phyloP scores from a whole-genome alignment of 2,797 vertebrate species.

The Chromobotia macracanthus region DNA sequence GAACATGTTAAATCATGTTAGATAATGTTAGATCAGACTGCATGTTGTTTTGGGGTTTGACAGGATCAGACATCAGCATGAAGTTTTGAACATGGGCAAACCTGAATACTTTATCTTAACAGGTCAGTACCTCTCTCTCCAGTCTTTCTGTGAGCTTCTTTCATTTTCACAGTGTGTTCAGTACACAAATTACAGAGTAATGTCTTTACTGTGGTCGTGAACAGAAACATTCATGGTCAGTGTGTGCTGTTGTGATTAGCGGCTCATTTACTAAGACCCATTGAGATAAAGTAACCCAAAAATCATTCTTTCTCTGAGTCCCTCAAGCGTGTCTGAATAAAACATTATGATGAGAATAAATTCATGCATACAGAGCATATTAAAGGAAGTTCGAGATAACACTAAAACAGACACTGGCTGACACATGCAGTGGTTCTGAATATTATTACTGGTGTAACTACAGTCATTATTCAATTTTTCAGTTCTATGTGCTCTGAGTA shows the following conservation, averaged over 20 bases:
- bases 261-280: slow-evolving; percentile 35
- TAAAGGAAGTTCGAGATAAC: slow-evolving; percentile 21
- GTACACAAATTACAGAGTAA: slow-evolving; percentile 49
- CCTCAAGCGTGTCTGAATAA: slow-evolving; percentile 31
- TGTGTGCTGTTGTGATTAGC: slow-evolving; percentile 37
- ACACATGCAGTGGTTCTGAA: slow-evolving; percentile 1
- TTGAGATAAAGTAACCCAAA: slow-evolving; percentile 38
- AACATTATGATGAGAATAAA: slow-evolving; percentile 29
- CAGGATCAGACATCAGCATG: too few species aligned
- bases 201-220: slow-evolving; percentile 23
- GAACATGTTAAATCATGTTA: too few species aligned
- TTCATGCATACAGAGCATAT: slow-evolving; percentile 18
- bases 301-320: slow-evolving; percentile 39
- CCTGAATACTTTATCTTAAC: too few species aligned
- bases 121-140: slow-evolving; percentile 18
- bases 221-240: slow-evolving; percentile 4
- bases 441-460: slow-evolving; percentile 23
- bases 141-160: slow-evolving; percentile 55
- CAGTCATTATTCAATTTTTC: slow-evolving; percentile 3
- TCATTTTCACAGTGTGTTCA: slow-evolving; percentile 60
- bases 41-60: too few species aligned
- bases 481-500: slow-evolving; percentile 4
- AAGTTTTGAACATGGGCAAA: too few species aligned
- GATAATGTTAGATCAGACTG: too few species aligned
- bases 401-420: slow-evolving; percentile 9